A percentile compares a stretch with the other conserved stretches of the same genome.
These are phyloP conservation scores for Bombyx mandarina DNA, from an alignment of 1,140 invertebrate genomes.

Conservation along the genomic window DNA sequence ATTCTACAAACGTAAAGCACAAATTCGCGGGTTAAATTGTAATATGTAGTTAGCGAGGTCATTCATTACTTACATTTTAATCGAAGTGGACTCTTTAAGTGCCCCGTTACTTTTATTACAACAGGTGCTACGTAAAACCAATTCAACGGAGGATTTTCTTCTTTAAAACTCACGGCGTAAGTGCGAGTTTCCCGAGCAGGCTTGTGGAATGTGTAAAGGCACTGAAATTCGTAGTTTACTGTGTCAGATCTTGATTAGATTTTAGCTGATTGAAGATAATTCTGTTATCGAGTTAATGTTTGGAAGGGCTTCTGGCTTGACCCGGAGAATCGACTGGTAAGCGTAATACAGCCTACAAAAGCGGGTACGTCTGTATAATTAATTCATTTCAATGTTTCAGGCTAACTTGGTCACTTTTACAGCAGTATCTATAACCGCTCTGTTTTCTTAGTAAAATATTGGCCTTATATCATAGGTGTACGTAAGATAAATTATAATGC, in stretches of 20 bases:
- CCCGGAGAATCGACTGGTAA: too few species aligned
- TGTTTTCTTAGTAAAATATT: too few species aligned
- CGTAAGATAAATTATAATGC: too few species aligned
- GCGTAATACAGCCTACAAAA: too few species aligned
- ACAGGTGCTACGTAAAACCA: slow-evolving; percentile 22
- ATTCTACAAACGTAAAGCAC: too few species aligned
- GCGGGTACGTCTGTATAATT: too few species aligned
- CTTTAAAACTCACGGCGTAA: slow-evolving; percentile 7
- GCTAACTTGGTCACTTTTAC: too few species aligned
- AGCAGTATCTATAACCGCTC: too few species aligned
- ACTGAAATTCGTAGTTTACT: slow-evolving; percentile 20
- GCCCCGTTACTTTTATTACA: slow-evolving; percentile 26
- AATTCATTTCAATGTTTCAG: too few species aligned
- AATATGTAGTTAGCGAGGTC: slow-evolving; percentile 19
- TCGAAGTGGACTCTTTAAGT: slow-evolving; percentile 26
- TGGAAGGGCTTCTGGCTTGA: too few species aligned
- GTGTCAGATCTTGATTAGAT: slow-evolving; percentile 25
- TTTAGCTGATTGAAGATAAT: slow-evolving; percentile 15
- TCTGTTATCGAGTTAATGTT: slow-evolving; percentile 6
- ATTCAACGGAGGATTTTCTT: slow-evolving; percentile 7
- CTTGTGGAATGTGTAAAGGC: slow-evolving; percentile 14
- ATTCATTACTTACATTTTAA: slow-evolving; percentile 27
- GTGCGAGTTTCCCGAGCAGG: slow-evolving; percentile 8
- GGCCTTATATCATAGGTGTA: too few species aligned
- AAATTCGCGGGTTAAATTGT: slow-evolving; percentile 6